Evolutionary conservation across 1,140 invertebrate species (phyloP).

Genomic region (Grapholita molesta): DNA sequence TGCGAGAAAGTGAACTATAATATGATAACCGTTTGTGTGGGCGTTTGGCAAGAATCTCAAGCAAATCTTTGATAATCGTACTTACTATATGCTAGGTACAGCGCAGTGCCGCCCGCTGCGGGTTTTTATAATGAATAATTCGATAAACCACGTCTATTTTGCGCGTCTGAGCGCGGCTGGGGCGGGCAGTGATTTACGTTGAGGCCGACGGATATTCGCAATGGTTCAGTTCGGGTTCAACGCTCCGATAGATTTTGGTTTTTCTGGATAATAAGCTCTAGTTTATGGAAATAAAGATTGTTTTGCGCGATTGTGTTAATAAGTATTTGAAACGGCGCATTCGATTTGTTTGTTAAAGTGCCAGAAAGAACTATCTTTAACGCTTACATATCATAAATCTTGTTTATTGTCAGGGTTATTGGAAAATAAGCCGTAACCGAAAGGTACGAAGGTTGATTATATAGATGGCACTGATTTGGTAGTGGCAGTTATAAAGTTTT

Average conservation of each 20-base stretch:
- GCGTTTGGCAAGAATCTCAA: conserved; percentile 45
- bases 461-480: no score
- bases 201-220: conserved; percentile 58
- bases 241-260: conserved; percentile 30
- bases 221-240: conserved; percentile 40
- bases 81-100: conserved; percentile 4
- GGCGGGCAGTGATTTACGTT: conserved; percentile 61
- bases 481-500: no score
- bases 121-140: conserved; percentile 60
- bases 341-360: neutral
- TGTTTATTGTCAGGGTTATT: no score
- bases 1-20: neutral
- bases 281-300: neutral
- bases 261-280: neutral
- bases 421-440: no score
- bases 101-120: conserved; percentile 42
- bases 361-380: no score
- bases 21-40: conserved; percentile 30
- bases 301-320: neutral
- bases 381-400: no score
- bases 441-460: no score
- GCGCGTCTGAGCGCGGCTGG: conserved; percentile 48
- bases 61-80: conserved; percentile 45
- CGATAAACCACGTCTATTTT: conserved; percentile 63
- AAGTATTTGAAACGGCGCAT: neutral